phyloP scores from a whole-genome alignment of 2,797 vertebrate genomes.

The Manis javanica region DNA sequence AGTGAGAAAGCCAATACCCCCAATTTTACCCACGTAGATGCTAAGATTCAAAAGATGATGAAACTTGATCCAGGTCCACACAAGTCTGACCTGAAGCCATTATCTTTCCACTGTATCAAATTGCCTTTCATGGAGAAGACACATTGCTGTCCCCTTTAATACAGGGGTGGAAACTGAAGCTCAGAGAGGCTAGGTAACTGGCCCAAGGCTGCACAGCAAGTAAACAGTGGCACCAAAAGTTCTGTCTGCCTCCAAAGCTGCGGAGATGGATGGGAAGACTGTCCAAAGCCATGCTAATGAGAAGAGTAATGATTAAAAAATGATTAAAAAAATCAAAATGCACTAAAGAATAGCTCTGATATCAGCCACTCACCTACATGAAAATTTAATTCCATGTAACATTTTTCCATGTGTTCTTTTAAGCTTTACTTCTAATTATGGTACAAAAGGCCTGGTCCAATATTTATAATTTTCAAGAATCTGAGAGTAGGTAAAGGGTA shows the following conservation, averaged over 20 bases:
- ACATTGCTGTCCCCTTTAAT: not conserved
- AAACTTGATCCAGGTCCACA: not conserved
- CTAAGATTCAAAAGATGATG: not conserved
- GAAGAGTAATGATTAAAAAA: not conserved
- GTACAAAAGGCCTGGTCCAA: too few relatives aligned
- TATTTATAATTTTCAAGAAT: not conserved
- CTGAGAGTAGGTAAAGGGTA: not conserved
- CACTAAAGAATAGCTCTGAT: not conserved
- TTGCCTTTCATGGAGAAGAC: not conserved
- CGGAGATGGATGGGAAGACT: not conserved
- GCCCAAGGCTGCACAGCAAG: not conserved
- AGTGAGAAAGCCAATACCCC: fast-evolving
- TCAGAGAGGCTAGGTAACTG: not conserved
- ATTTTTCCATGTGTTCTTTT: not conserved
- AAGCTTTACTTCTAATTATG: not conserved
- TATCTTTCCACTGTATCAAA: not conserved
- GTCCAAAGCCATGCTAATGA: not conserved
- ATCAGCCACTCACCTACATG: not conserved
- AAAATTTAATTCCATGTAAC: not conserved
- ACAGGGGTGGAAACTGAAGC: not conserved
- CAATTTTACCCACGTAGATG: not conserved
- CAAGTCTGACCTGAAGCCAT: not conserved
- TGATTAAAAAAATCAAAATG: not conserved
- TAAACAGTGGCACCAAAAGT: too few relatives aligned
- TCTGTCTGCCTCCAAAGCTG: not conserved